phyloP scores from a whole-genome alignment of 2,113 vertebrate genomes.

The Chloropsis hardwickii region DNA sequence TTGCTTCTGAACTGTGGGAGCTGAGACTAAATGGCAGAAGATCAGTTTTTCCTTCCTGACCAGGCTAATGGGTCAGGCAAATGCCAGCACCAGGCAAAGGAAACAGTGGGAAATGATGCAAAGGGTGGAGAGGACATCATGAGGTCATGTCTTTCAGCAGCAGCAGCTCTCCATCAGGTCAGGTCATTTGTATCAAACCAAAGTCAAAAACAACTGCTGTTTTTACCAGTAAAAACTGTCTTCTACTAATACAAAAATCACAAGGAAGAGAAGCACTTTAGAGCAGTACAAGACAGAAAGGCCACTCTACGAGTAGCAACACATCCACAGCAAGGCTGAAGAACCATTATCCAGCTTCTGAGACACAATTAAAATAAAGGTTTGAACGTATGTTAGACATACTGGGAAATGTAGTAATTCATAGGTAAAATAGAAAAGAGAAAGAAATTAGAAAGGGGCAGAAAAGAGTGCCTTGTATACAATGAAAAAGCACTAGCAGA shows the following conservation, averaged over 20 bases:
- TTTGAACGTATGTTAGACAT: background rate
- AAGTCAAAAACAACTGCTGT: background rate
- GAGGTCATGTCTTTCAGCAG: conserved; percentile 1
- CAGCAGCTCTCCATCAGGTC: background rate
- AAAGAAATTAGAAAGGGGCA: background rate
- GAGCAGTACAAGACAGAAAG: background rate
- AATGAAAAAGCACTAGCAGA: background rate
- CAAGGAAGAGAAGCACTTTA: background rate
- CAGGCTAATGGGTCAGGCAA: background rate
- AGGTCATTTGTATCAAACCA: background rate
- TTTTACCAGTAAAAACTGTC: background rate
- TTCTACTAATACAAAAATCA: background rate
- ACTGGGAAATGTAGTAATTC: background rate
- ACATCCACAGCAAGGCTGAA: background rate
- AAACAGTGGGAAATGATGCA: background rate
- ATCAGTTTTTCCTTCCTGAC: background rate
- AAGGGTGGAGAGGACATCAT: background rate
- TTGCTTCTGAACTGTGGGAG: background rate
- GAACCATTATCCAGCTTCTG: background rate
- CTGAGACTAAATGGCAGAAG: background rate
- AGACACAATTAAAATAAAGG: background rate
- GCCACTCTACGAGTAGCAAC: background rate
- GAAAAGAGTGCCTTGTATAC: background rate
- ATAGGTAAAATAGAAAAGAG: background rate
- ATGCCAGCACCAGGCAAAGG: background rate